phyloP scores from a whole-genome alignment of 2,888 invertebrate genomes.

The Ditylenchus weischeri region DNA sequence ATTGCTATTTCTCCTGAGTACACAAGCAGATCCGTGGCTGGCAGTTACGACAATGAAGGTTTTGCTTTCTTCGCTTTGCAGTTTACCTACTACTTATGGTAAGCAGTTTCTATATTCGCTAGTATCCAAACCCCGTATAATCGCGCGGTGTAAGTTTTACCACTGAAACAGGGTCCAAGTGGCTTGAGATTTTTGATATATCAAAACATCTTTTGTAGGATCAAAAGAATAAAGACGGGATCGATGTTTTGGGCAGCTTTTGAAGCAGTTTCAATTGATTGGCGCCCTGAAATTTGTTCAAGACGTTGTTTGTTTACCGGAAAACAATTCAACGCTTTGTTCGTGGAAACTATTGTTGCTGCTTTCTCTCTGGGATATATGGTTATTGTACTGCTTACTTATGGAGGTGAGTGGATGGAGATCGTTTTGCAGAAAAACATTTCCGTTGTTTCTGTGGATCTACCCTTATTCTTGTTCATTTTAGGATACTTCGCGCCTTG shows the following conservation, averaged over 20 bases:
- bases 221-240: constrained; percentile 72
- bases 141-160: too few species aligned
- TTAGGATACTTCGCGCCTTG: constrained; percentile 86
- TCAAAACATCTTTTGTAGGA: too few species aligned
- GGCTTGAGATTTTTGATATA: too few species aligned
- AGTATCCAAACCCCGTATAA: too few species aligned
- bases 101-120: constrained; percentile 74
- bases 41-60: constrained; percentile 99
- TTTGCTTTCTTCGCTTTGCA: constrained; percentile 99
- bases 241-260: constrained; percentile 93
- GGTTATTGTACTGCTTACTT: constrained; percentile 69
- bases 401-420: constrained; percentile 66
- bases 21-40: constrained; percentile 96
- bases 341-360: constrained; percentile 70
- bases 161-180: too few species aligned
- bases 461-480: constrained; percentile 8
- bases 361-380: constrained; percentile 42
- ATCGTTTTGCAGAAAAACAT: constrained; percentile 3
- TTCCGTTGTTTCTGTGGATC: not conserved
- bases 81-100: constrained; percentile 96
- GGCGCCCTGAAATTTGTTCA: constrained; percentile 52
- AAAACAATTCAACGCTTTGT: constrained; percentile 66
- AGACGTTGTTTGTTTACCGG: constrained; percentile 50
- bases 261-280: constrained; percentile 70
- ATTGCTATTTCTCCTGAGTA: constrained; percentile 97